Percentiles rank a stretch among this genome's conserved stretches.
Conservation (phyloP, 1,140 invertebrate genomes). For the Pseudomyrmex pallidus region DNA sequence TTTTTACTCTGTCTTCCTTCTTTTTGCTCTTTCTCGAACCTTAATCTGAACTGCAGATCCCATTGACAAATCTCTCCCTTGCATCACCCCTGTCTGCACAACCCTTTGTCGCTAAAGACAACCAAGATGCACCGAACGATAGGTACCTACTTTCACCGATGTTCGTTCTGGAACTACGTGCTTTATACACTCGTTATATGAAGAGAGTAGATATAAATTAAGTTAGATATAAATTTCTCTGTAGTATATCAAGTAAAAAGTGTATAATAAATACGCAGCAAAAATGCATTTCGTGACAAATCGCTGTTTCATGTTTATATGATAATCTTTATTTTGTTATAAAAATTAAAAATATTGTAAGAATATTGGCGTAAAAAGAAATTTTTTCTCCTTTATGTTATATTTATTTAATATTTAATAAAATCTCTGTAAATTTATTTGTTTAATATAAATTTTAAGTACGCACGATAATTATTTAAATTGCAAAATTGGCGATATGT, state of each 20-base stretch:
- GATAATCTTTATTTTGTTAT: too few species aligned
- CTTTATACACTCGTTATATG: not conserved
- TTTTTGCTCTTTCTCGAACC: conserved; percentile 20
- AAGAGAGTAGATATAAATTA: conserved; percentile 25
- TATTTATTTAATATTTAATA: too few species aligned
- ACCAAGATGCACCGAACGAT: conserved; percentile 62
- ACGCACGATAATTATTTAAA: too few species aligned
- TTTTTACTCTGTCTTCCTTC: not conserved
- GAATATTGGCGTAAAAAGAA: too few species aligned
- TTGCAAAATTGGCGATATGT: not conserved
- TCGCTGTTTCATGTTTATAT: too few species aligned
- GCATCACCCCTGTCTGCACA: conserved; percentile 30
- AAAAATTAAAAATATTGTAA: too few species aligned
- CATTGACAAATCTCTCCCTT: conserved; percentile 64
- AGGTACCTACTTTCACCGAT: not conserved
- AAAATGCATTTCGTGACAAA: too few species aligned
- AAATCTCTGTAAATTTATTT: too few species aligned
- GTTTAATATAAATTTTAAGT: not conserved
- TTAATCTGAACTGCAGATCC: conserved; percentile 45
- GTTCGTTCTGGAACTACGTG: conserved; percentile 50
- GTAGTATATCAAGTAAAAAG: not conserved
- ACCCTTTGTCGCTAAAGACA: conserved; percentile 58
- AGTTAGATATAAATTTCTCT: not conserved
- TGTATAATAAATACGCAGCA: not conserved
- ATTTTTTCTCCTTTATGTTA: too few species aligned